Percentiles rank a stretch among this genome's conserved stretches.
These are phyloP conservation scores for Squalus acanthias DNA, from an alignment of 2,797 vertebrate species.

Conservation along the genomic window DNA sequence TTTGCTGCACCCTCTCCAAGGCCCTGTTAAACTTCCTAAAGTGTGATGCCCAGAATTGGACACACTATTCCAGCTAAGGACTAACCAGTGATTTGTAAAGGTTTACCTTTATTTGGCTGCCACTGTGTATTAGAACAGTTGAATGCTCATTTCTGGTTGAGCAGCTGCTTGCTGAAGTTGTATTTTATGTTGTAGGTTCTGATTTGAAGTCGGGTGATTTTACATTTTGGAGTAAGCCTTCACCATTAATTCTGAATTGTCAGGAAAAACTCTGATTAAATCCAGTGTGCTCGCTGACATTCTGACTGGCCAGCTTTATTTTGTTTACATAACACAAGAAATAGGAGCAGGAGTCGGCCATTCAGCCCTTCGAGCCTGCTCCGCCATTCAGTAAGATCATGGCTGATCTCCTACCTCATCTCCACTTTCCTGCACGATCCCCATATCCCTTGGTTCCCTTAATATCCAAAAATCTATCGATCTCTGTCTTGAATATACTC, in stretches of 20 bases:
- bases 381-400: no score
- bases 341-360: no score
- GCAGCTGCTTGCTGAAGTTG: not conserved
- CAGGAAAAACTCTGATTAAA: not conserved
- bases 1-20: not conserved
- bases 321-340: no score
- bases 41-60: not conserved
- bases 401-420: no score
- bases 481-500: no score
- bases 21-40: not conserved
- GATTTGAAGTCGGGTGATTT: not conserved
- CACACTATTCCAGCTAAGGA: not conserved
- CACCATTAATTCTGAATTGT: not conserved
- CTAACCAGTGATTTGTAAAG: conserved; percentile 3
- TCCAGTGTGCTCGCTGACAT: not conserved
- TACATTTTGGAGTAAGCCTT: not conserved
- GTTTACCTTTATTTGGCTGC: not conserved
- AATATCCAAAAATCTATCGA: no score
- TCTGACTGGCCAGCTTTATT: not conserved
- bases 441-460: no score
- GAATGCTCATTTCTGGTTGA: not conserved
- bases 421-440: no score
- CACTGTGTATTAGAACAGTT: not conserved
- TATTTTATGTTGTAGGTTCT: not conserved
- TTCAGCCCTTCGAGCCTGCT: no score